A percentile compares a stretch with the other conserved stretches of the same genome.
These are phyloP conservation scores for Rhyzopertha dominica DNA, from an alignment of 1,140 invertebrate species.

Conservation along the genomic window DNA sequence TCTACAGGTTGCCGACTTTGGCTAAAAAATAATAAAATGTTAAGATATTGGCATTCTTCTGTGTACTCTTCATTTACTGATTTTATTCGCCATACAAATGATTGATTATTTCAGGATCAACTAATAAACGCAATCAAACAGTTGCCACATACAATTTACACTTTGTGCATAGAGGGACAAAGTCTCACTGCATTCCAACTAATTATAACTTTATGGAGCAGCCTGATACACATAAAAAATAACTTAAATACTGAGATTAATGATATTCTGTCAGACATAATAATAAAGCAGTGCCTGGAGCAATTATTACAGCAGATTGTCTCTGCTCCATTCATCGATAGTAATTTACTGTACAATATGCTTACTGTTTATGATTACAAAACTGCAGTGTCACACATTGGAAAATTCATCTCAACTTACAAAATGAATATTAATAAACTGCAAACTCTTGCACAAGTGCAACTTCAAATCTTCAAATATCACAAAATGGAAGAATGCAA, in stretches of 20 bases:
- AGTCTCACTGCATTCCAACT: constrained; percentile 19
- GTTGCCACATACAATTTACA: constrained; percentile 12
- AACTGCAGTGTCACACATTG: constrained; percentile 14
- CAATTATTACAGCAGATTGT: constrained; percentile 19
- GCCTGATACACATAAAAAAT: not conserved
- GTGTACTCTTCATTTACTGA: too few species aligned
- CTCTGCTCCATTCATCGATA: constrained; percentile 15
- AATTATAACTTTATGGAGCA: constrained; percentile 10
- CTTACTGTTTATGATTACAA: constrained; percentile 7
- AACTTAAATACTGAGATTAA: not conserved
- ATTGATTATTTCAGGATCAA: too few species aligned
- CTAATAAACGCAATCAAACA: constrained; percentile 14
- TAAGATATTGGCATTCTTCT: too few species aligned
- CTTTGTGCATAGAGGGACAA: constrained; percentile 25
- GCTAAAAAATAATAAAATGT: too few species aligned
- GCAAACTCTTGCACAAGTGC: constrained; percentile 17
- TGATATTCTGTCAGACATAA: not conserved
- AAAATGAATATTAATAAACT: constrained; percentile 28
- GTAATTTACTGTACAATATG: constrained; percentile 16
- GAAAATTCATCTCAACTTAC: constrained; percentile 17
- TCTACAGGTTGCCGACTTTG: too few species aligned
- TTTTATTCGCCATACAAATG: too few species aligned
- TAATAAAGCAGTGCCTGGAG: constrained; percentile 12
- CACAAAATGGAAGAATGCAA: constrained; percentile 2
- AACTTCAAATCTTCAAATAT: constrained; percentile 15